phyloP scores from a whole-genome alignment of 53 echinoderm and acorn worm genomes.

The Hippasteria phrygiana region DNA sequence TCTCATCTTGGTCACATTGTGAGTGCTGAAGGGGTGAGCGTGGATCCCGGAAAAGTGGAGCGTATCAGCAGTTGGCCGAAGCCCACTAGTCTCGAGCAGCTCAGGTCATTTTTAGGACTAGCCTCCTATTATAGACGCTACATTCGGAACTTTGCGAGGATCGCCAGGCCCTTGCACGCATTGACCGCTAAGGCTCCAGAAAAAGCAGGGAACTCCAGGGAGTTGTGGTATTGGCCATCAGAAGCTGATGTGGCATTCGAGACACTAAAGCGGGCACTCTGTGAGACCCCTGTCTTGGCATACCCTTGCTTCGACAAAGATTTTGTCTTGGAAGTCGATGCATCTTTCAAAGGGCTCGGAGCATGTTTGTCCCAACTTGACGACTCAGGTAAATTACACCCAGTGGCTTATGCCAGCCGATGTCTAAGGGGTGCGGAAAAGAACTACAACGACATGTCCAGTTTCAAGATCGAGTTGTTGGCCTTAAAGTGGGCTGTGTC shows the following conservation, averaged over 20 bases:
- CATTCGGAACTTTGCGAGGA: constrained; percentile 18
- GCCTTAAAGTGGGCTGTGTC: constrained; percentile 54
- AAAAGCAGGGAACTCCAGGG: background rate
- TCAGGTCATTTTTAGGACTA: constrained; percentile 66
- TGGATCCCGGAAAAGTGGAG: constrained; percentile 57
- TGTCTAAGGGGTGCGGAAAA: constrained; percentile 18
- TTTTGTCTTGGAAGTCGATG: constrained; percentile 49
- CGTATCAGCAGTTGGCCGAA: constrained; percentile 48
- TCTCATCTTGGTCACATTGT: constrained; percentile 71
- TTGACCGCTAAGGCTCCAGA: constrained; percentile 11
- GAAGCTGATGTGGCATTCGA: constrained; percentile 32
- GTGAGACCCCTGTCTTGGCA: constrained; percentile 37
- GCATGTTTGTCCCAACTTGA: constrained; percentile 27
- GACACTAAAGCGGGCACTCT: constrained; percentile 5
- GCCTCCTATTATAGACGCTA: constrained; percentile 68
- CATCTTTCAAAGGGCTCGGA: constrained; percentile 46
- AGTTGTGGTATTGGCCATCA: constrained; percentile 9
- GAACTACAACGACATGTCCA: constrained; percentile 18
- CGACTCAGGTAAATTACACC: background rate
- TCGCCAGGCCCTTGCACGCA: constrained; percentile 46
- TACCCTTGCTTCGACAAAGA: constrained; percentile 37
- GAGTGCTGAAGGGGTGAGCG: constrained; percentile 39
- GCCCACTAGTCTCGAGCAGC: constrained; percentile 31
- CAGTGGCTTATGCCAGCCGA: constrained; percentile 54
- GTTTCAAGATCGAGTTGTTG: constrained; percentile 26